phyloP scores from a whole-genome alignment of 2,888 invertebrate genomes.

The Acleris emargana region DNA sequence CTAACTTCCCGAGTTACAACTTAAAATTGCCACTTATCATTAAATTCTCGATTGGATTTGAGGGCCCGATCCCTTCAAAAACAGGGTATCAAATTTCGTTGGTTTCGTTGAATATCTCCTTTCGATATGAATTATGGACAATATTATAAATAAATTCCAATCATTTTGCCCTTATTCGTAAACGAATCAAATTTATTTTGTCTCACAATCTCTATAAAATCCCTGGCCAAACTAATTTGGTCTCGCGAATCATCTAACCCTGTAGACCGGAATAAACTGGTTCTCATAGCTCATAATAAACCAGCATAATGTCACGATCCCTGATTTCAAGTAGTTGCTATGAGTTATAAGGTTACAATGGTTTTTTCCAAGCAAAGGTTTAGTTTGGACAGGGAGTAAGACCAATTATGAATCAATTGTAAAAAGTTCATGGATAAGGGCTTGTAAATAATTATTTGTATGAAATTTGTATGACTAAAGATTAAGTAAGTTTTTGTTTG shows the following conservation, averaged over 20 bases:
- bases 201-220: slow-evolving; percentile 6
- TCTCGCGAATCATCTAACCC: neutral
- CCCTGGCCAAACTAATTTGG: slow-evolving; percentile 8
- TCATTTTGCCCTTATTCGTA: slow-evolving; percentile 58
- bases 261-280: too few species aligned
- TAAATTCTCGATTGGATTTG: slow-evolving; percentile 41
- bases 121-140: slow-evolving; percentile 68
- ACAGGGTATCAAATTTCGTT: slow-evolving; percentile 68
- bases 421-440: slow-evolving; percentile 59
- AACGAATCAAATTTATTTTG: slow-evolving; percentile 34
- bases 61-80: slow-evolving; percentile 51
- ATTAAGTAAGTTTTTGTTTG: slow-evolving; percentile 58
- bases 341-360: neutral
- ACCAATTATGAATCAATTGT: slow-evolving; percentile 26
- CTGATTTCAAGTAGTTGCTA: too few species aligned
- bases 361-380: neutral
- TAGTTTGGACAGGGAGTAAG: neutral
- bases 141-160: slow-evolving; percentile 56
- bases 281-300: too few species aligned
- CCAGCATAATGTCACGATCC: too few species aligned
- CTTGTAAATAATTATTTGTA: slow-evolving; percentile 71
- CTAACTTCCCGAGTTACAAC: too few species aligned
- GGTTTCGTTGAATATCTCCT: slow-evolving; percentile 42
- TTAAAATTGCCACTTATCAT: too few species aligned
- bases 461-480: slow-evolving; percentile 51